A percentile compares a stretch with the other conserved stretches of the same genome.
Evolutionary conservation across 2,113 vertebrate genomes (phyloP).

Genomic region (Chascanopsetta lugubris): DNA sequence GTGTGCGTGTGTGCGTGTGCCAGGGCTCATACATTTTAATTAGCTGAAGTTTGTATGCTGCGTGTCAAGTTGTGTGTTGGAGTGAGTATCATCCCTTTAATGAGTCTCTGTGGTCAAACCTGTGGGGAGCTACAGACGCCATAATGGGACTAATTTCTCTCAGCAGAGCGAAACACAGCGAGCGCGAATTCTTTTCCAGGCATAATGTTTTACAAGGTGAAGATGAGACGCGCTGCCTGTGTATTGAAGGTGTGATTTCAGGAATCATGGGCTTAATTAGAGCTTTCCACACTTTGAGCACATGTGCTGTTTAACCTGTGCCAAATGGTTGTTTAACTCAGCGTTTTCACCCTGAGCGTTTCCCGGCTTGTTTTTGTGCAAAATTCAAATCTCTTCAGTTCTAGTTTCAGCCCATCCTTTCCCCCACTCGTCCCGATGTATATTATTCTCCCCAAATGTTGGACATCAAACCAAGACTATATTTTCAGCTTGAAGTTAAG

Average conservation of each 20-base stretch:
- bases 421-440: constrained; percentile 33
- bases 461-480: constrained; percentile 25
- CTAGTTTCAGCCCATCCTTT: constrained; percentile 3
- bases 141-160: constrained; percentile 46
- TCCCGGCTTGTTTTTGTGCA: constrained; percentile 7
- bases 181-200: constrained; percentile 22
- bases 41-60: background rate
- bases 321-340: constrained; percentile 18
- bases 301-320: constrained; percentile 2
- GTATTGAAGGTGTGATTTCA: constrained; percentile 5
- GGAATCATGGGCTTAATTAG: constrained; percentile 11
- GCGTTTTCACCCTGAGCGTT: no score
- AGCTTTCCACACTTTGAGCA: background rate
- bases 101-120: constrained; percentile 31
- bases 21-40: background rate
- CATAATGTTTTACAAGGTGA: constrained; percentile 14
- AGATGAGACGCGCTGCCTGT: constrained; percentile 6
- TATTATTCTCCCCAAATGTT: constrained; percentile 27
- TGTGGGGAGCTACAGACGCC: constrained; percentile 26
- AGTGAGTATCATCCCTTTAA: constrained; percentile 20
- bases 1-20: background rate
- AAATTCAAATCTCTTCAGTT: constrained; percentile 37
- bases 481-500: constrained; percentile 18
- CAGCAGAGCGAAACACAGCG: constrained; percentile 9
- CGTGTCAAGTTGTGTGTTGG: constrained; percentile 1